Evolutionary conservation across 2,888 invertebrate species (phyloP), one percentile per base, ranked within the genome.

Genomic region (Spatulosminthurus flaviceps): DNA sequence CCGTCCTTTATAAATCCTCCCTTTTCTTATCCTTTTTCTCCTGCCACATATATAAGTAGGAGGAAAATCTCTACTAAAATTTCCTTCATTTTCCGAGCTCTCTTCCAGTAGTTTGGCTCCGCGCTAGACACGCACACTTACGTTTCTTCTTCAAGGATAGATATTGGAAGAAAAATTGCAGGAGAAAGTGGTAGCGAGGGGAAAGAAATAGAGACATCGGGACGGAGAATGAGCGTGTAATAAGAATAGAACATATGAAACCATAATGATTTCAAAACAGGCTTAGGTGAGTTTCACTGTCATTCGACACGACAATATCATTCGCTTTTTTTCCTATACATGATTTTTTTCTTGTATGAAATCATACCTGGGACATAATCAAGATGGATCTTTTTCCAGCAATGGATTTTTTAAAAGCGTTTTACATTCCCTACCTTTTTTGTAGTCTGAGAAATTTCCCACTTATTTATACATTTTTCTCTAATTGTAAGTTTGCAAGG

Each of bases 1-100:
- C 22, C 64, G 64, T 64, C 64, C 24, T 22, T 75, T 75, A 64
- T 64, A 75, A 75, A 75, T 75, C 75, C 75, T 64, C 66, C 66
- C 61, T 64, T 74, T 74, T 72, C 21, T 75, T 75, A 75, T 64
- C 75, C 64, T 16, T 21, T 67, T 64, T 69, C 34, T 21, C 16
- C 16, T n/a, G 29, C 34, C n/a, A 34, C 69, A 19, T 1, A 9
- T n/a, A n/a, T n/a, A n/a, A n/a, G n/a, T n/a, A n/a, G n/a, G n/a
- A n/a, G 29, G 16, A 19, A 70, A 70, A 72, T 72, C 72, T 26
- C 1, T 42, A 24, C 22, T 21, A 41, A 70, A 70, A 34, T 70
- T 67, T 2, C 19, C 19, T 26, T 34, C 9, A 34, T 34, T 34
- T 34, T n/a, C n/a, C 34, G 9, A 34, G 34, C 9, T 34, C 34